Conservation (phyloP, 2,797 vertebrate species). For the Gouania willdenowi region DNA sequence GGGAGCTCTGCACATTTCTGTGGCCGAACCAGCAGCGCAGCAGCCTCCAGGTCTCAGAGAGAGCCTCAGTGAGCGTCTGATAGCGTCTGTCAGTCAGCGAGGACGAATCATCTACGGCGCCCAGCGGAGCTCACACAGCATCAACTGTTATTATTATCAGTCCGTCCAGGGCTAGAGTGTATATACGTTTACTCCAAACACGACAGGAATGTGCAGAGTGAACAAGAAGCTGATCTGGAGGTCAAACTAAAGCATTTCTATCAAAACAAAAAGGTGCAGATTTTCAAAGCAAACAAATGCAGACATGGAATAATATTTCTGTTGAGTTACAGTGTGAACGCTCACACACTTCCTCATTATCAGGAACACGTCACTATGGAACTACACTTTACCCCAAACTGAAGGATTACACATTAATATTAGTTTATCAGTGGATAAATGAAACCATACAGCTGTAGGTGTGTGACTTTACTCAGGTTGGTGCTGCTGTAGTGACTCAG, state of each 20-base stretch:
- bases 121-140: conserved; percentile 26
- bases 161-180: conserved; percentile 21
- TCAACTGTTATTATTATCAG: conserved; percentile 50
- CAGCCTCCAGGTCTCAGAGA: conserved; percentile 43
- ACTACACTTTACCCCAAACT: no score
- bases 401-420: no score
- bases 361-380: no score
- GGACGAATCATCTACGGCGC: conserved; percentile 37
- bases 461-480: no score
- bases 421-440: no score
- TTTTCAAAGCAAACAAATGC: conserved; percentile 10
- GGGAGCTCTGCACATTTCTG: conserved; percentile 57
- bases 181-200: conserved; percentile 38
- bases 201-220: conserved; percentile 40
- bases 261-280: conserved; percentile 20
- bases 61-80: conserved; percentile 35
- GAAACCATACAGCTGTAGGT: no score
- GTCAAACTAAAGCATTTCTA: conserved; percentile 17
- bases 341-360: no score
- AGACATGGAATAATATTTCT: conserved; percentile 4
- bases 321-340: conserved; percentile 11
- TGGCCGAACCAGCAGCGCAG: conserved; percentile 51
- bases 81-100: conserved; percentile 45
- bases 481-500: no score
- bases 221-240: conserved; percentile 39